phyloP scores from a whole-genome alignment of 2,113 vertebrate species.

The Pholis gunnellus region DNA sequence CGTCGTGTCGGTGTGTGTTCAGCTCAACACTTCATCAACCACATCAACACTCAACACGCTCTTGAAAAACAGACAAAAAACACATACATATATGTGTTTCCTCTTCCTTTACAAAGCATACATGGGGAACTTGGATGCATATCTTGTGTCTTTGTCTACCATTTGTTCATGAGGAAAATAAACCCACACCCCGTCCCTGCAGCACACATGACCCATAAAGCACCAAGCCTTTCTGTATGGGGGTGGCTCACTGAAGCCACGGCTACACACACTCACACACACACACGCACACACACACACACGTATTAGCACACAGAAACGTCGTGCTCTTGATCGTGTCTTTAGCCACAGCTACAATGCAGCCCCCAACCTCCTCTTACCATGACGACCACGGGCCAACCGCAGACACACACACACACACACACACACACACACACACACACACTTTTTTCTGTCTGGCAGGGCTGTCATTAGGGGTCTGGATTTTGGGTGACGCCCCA shows the following conservation, averaged over 20 bases:
- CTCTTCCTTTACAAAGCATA: conserved; percentile 28
- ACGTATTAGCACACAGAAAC: not conserved
- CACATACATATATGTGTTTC: not conserved
- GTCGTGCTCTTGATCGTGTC: conserved; percentile 35
- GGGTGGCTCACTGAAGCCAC: conserved; percentile 43
- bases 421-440: not conserved
- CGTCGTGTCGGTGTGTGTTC: conserved; percentile 20
- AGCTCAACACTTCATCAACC: not conserved
- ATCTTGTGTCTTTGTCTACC: conserved; percentile 1
- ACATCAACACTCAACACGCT: not conserved
- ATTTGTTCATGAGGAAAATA: conserved; percentile 50
- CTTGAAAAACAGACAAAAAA: not conserved
- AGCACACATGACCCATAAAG: conserved; percentile 31
- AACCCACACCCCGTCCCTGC: conserved; percentile 33
- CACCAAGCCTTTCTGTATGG: conserved; percentile 14
- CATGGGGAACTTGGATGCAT: conserved; percentile 27
- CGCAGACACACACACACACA: conserved; percentile 18
- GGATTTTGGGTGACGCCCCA: conserved; percentile 29
- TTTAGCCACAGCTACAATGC: conserved; percentile 48
- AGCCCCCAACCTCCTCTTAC: conserved; percentile 50
- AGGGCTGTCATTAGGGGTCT: conserved; percentile 47
- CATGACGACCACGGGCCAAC: conserved; percentile 44
- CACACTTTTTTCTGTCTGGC: conserved; percentile 11
- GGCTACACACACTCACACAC: conserved; percentile 12
- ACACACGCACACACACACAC: conserved; percentile 4